Conservation (phyloP, 2,888 invertebrate species). For the Poecilobothrus nobilitatus region DNA sequence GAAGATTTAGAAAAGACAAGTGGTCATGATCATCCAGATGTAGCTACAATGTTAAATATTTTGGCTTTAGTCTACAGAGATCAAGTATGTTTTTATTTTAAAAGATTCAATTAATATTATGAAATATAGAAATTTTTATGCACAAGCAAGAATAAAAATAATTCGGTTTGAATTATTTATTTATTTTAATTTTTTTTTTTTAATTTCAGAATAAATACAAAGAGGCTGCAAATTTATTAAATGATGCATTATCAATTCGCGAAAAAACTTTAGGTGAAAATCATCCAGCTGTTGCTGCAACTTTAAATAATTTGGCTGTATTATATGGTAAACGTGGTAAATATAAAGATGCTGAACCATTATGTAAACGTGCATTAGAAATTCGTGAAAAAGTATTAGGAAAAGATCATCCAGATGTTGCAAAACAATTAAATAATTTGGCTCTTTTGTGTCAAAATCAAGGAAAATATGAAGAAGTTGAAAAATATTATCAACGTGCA, state of each 20-base stretch:
- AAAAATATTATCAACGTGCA: conserved; percentile 93
- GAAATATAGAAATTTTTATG: neutral
- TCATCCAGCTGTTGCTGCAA: conserved; percentile 99
- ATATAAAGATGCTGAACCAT: conserved; percentile 97
- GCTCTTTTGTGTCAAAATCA: conserved; percentile 98
- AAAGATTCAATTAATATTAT: neutral
- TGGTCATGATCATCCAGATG: conserved; percentile 98
- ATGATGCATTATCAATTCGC: conserved; percentile 94
- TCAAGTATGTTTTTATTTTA: conserved; percentile 32
- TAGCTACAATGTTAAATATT: conserved; percentile 98
- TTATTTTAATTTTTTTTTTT: neutral
- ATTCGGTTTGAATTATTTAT: too few species aligned
- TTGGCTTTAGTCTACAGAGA: conserved; percentile 85
- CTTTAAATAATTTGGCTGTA: conserved; percentile 96
- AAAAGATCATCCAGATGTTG: conserved; percentile 98
- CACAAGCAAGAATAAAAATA: neutral
- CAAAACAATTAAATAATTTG: conserved; percentile 97
- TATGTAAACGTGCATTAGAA: conserved; percentile 96
- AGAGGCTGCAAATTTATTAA: conserved; percentile 95
- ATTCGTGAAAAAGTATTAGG: conserved; percentile 98
- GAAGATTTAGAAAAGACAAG: conserved; percentile 98
- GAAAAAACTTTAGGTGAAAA: conserved; percentile 98
- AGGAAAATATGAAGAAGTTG: conserved; percentile 96
- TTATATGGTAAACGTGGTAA: conserved; percentile 97
- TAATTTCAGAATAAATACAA: conserved; percentile 92